A percentile compares a stretch with the other conserved stretches of the same genome.
Evolutionary conservation across 2,888 invertebrate species (phyloP).

Genomic region (Ophraella communa): DNA sequence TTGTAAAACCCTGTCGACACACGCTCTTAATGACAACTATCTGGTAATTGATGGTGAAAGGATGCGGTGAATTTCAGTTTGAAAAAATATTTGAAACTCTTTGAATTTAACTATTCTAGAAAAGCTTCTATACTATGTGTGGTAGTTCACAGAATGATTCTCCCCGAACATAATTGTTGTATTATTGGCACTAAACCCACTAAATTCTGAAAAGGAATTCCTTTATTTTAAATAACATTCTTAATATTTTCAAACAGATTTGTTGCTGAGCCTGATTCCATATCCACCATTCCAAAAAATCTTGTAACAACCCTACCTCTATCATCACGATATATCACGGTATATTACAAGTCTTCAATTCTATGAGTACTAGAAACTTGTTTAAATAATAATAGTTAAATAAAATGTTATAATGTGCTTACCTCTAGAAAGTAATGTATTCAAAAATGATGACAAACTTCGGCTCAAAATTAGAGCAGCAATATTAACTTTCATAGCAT

Average conservation of each 20-base stretch:
- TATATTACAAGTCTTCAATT: not conserved
- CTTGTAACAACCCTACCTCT: slow-evolving; percentile 19
- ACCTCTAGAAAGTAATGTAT: no score
- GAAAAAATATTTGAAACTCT: slow-evolving; percentile 10
- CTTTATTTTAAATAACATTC: slow-evolving; percentile 28
- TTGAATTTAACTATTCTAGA: not conserved
- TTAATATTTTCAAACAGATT: no score
- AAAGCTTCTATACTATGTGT: slow-evolving; percentile 13
- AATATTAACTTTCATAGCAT: no score
- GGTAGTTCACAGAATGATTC: slow-evolving; percentile 8
- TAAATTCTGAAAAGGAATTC: slow-evolving; percentile 37
- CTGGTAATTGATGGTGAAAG: slow-evolving; percentile 16
- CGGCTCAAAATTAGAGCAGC: no score
- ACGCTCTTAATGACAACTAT: slow-evolving; percentile 10
- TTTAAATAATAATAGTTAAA: no score
- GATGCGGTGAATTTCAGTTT: slow-evolving; percentile 11
- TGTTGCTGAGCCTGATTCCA: slow-evolving; percentile 35
- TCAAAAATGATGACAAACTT: no score
- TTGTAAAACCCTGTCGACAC: slow-evolving; percentile 17
- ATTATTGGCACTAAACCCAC: slow-evolving; percentile 12
- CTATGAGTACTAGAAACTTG: no score
- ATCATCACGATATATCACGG: slow-evolving; percentile 23
- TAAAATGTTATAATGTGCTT: no score
- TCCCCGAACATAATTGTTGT: slow-evolving; percentile 21
- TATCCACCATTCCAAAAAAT: slow-evolving; percentile 43